A percentile compares a stretch with the other conserved stretches of the same genome.
These are phyloP conservation scores for Cydia fagiglandana DNA, from an alignment of 1,140 invertebrate species.

Conservation along the genomic window DNA sequence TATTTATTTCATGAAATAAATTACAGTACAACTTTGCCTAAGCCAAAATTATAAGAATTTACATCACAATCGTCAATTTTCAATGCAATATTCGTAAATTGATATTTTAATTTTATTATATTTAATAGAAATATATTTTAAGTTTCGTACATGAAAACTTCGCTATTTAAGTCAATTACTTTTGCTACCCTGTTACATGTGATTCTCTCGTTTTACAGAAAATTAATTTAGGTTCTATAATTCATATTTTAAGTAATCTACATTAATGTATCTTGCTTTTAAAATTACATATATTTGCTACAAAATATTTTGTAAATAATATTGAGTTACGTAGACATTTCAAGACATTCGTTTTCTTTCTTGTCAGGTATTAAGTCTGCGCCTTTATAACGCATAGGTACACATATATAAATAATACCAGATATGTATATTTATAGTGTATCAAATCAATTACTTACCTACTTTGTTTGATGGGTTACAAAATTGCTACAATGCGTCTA, in stretches of 20 bases:
- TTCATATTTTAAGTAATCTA: background rate
- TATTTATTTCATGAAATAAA: too few species aligned
- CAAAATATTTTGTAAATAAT: background rate
- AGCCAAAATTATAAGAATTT: too few species aligned
- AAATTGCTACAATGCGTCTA: background rate
- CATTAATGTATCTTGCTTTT: background rate
- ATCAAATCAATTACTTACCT: too few species aligned
- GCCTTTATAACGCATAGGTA: background rate
- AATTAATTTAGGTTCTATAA: background rate
- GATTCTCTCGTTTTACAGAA: background rate
- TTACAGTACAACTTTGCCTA: too few species aligned
- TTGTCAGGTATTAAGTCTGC: too few species aligned
- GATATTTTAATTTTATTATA: background rate
- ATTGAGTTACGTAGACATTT: background rate
- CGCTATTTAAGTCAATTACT: background rate
- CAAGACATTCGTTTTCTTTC: background rate
- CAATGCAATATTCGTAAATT: background rate
- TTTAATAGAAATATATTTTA: background rate
- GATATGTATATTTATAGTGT: too few species aligned
- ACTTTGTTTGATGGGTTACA: too few species aligned
- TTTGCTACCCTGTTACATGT: constrained; percentile 27
- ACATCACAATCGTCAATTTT: too few species aligned
- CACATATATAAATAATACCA: too few species aligned
- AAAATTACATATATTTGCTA: background rate
- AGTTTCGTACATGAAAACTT: background rate